Base-by-base conservation (phyloP, 2,888 invertebrate species). In the Blastobasis lacticolella region DNA sequence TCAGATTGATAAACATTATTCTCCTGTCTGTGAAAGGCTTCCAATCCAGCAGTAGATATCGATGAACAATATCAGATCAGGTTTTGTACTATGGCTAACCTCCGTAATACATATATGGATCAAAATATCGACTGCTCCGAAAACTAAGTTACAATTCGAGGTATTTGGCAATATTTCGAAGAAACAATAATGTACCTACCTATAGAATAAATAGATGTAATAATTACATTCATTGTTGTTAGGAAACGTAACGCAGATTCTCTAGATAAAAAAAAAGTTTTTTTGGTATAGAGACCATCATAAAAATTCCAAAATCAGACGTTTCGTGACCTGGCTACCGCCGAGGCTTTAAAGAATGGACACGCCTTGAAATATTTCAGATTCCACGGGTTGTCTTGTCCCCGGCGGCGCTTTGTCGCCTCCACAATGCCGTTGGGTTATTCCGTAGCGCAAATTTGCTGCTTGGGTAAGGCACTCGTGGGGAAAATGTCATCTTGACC, bases 341-440 rank as follows among this genome's bases (percentile, higher is more conserved):
- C 9, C 40, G n/a, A 23, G 23, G 23, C 23, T 46, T 10, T n/a
- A 42, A 45, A 42, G 42, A 42, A 44, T 42, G 45, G 49, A 37
- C 38, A 47, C 46, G 37, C 38, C 46, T 48, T 46, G 38, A 46
- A 51, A 55, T 55, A 50, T 51, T 50, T 53, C 48, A 42, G 45
- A 54, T 54, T 51, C 51, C 51, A 23, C 23, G 23, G 23, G 45
- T 48, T 45, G 47, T 46, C 45, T 47, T 51, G 51, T 46, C n/a
- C n/a, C n/a, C 45, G 23, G n/a, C 46, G 45, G 45, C 44, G 49
- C 49, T 53, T 53, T 53, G 47, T 49, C 46, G 49, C 44, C 8
- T 42, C 10, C 38, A 47, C 47, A 47, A 47, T 38, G 38, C 38
- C 23, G 23, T 9, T 6, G 47, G 47, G 47, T 40, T 47, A 47